phyloP scores from a whole-genome alignment of 2,113 vertebrate species.

The Phalacrocorax aristotelis region DNA sequence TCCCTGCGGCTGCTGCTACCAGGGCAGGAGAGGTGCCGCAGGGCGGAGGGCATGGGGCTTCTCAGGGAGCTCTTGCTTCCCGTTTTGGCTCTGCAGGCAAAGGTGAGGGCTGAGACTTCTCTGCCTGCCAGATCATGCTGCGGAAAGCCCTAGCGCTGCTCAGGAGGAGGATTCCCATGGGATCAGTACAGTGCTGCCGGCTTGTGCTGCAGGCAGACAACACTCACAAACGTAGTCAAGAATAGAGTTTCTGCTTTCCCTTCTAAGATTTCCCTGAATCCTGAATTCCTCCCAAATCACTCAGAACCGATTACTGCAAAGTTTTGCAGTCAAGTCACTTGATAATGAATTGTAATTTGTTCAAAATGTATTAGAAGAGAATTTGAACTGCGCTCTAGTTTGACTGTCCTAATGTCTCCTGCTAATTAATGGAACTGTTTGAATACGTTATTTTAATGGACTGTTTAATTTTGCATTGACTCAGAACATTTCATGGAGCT shows the following conservation, averaged over 20 bases:
- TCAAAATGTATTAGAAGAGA: not conserved
- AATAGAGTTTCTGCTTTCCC: not conserved
- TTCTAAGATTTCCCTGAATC: not conserved
- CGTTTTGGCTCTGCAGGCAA: not conserved
- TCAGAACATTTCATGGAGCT: not conserved
- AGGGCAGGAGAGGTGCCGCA: not conserved
- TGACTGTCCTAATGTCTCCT: not conserved
- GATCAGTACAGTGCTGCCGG: not conserved
- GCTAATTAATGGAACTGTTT: not conserved
- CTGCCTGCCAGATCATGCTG: not conserved
- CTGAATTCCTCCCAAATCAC: not conserved
- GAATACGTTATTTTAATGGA: not conserved
- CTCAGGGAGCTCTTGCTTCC: not conserved
- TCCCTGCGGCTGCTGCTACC: not conserved
- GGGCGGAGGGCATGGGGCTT: not conserved
- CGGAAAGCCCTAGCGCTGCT: not conserved
- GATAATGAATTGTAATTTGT: not conserved
- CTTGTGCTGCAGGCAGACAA: not conserved
- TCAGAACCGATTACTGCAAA: not conserved
- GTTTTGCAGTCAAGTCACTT: not conserved
- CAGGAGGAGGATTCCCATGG: not conserved
- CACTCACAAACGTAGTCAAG: rapidly evolving
- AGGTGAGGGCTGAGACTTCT: not conserved
- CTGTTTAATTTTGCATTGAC: not conserved
- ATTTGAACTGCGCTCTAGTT: not conserved